These are phyloP conservation scores for Datnioides undecimradiatus DNA, from an alignment of 2,113 vertebrate genomes.

Conservation along the genomic window DNA sequence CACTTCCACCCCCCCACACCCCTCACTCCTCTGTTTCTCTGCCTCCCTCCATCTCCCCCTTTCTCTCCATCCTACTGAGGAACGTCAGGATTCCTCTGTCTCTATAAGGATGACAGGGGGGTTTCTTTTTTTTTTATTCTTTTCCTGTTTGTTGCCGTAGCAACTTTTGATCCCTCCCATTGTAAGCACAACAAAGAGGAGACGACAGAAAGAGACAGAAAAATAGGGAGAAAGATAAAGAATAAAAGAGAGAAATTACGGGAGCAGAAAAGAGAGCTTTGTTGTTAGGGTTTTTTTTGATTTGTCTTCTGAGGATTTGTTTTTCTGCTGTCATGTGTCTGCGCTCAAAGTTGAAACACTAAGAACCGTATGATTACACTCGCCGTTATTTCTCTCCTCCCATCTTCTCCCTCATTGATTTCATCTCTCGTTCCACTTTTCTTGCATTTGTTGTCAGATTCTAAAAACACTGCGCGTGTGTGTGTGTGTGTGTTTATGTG, in stretches of 20 bases:
- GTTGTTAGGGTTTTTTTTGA: slow-evolving; percentile 18
- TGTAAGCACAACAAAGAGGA: slow-evolving; percentile 37
- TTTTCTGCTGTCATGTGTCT: slow-evolving; percentile 15
- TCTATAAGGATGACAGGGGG: not conserved
- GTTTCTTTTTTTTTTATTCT: not conserved
- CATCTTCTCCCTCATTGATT: not conserved
- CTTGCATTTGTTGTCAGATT: not conserved
- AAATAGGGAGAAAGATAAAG: slow-evolving; percentile 19
- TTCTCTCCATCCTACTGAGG: slow-evolving; percentile 2
- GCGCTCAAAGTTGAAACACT: not conserved
- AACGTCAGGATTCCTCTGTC: slow-evolving; percentile 23
- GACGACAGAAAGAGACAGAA: not conserved
- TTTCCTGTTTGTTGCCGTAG: slow-evolving; percentile 60
- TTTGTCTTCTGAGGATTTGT: slow-evolving; percentile 33
- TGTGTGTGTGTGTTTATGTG: not conserved
- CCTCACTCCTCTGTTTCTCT: not conserved
- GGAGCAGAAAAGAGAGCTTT: not conserved
- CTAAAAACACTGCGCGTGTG: not conserved
- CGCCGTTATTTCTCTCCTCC: not conserved
- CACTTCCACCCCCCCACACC: not conserved
- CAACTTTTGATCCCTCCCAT: slow-evolving; percentile 66
- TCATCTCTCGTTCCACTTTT: not conserved
- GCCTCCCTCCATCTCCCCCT: not conserved
- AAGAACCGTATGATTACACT: slow-evolving; percentile 4
- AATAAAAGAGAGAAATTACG: slow-evolving; percentile 37